Evolutionary conservation across 2,797 vertebrate species (phyloP).

Genomic region (Alfaro cultratus): DNA sequence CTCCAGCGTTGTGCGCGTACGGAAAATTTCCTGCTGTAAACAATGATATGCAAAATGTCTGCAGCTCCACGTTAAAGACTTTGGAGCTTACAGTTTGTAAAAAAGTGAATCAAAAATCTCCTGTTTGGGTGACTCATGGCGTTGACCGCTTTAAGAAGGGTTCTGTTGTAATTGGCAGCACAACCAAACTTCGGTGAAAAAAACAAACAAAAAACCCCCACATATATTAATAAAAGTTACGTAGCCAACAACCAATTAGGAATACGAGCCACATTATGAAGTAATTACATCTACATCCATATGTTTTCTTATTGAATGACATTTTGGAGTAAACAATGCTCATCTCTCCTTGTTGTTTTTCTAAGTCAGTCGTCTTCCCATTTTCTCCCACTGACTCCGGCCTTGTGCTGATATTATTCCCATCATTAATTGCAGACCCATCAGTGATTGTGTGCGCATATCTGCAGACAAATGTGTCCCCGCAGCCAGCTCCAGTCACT

Average conservation of each 20-base stretch:
- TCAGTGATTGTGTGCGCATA: slow-evolving; percentile 9
- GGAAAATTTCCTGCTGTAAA: too few species aligned
- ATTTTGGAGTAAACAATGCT: slow-evolving; percentile 2
- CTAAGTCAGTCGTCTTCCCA: slow-evolving; percentile 17
- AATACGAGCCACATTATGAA: neutral
- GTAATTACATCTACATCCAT: too few species aligned
- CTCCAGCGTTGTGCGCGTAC: too few species aligned
- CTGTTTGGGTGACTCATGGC: too few species aligned
- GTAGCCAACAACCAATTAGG: neutral
- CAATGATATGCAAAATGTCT: too few species aligned
- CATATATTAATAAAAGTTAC: neutral
- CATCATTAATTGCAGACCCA: slow-evolving; percentile 56
- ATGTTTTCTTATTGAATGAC: neutral
- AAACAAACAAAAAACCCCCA: neutral
- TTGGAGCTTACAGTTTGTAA: too few species aligned
- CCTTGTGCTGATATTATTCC: slow-evolving; percentile 50
- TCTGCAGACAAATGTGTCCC: slow-evolving; percentile 12
- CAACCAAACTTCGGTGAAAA: neutral
- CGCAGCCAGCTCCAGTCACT: slow-evolving; percentile 50
- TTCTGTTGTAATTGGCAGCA: neutral
- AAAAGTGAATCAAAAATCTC: too few species aligned
- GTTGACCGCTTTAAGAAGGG: neutral
- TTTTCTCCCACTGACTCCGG: slow-evolving; percentile 24
- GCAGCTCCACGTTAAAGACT: too few species aligned
- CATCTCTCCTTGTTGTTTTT: neutral